Evolutionary conservation across 2,113 vertebrate species (phyloP).

Genomic region (Corydoras sp.): DNA sequence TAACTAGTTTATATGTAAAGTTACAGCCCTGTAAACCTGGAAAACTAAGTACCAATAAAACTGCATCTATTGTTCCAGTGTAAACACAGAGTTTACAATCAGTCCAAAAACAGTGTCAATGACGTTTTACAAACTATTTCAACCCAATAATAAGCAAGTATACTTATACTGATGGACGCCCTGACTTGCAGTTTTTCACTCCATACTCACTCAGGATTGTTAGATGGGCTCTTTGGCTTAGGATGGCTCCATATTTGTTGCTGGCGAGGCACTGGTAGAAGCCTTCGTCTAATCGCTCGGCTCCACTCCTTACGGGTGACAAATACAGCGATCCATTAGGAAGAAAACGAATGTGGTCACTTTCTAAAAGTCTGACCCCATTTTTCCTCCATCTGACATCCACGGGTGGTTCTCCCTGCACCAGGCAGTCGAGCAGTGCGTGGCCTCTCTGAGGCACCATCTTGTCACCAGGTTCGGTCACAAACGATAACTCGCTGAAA

Average conservation of each 20-base stretch:
- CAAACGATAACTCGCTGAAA: constrained; percentile 87
- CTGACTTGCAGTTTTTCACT: neutral
- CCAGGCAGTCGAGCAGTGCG: constrained; percentile 82
- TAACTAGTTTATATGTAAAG: constrained; percentile 29
- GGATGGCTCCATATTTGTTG: constrained; percentile 88
- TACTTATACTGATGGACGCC: neutral
- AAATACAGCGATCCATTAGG: constrained; percentile 86
- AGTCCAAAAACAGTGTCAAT: too few relatives aligned
- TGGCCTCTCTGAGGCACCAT: constrained; percentile 71
- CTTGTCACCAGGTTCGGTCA: constrained; percentile 82
- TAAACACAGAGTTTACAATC: too few relatives aligned
- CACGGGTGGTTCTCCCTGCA: constrained; percentile 81
- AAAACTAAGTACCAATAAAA: constrained; percentile 5
- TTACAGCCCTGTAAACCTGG: constrained; percentile 40
- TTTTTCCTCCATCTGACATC: constrained; percentile 87
- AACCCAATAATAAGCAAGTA: neutral
- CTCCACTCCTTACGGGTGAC: constrained; percentile 73
- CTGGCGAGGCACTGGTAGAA: constrained; percentile 90
- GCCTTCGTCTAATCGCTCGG: constrained; percentile 81
- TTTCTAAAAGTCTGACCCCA: constrained; percentile 74
- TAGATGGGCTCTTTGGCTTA: constrained; percentile 90
- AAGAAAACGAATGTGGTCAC: constrained; percentile 71
- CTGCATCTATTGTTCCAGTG: too few relatives aligned
- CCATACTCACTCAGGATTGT: constrained; percentile 85
- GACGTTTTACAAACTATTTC: too few relatives aligned